Evolutionary conservation across 2,888 invertebrate genomes (phyloP).

Genomic region (Entomobrya multifasciata): DNA sequence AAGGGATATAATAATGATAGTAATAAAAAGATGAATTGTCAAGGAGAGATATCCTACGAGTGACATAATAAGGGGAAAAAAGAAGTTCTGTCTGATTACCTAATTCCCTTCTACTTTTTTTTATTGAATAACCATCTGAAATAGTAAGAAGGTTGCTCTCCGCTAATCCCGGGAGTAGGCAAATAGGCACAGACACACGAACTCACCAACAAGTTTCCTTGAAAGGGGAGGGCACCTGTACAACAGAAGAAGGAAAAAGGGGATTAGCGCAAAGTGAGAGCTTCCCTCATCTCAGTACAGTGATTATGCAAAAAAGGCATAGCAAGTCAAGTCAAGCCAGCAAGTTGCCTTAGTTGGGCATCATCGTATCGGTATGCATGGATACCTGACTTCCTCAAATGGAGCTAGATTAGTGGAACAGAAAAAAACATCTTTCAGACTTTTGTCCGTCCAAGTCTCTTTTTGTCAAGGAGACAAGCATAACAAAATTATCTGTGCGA

Average conservation of each 20-base stretch:
- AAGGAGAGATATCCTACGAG: background rate
- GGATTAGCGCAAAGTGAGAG: constrained; percentile 17
- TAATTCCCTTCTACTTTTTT: background rate
- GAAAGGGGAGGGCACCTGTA: too few relatives aligned
- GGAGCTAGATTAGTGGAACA: background rate
- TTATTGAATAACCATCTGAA: background rate
- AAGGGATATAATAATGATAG: background rate
- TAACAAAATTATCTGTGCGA: background rate
- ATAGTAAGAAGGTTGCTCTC: background rate
- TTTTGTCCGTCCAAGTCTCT: too few relatives aligned
- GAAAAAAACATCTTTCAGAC: too few relatives aligned
- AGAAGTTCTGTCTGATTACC: background rate
- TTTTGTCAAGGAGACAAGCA: background rate
- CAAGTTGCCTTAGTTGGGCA: too few relatives aligned
- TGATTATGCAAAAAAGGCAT: too few relatives aligned
- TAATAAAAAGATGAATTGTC: background rate
- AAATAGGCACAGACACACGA: background rate
- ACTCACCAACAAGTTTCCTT: background rate
- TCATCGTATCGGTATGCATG: too few relatives aligned
- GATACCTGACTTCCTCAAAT: background rate
- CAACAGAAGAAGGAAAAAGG: background rate
- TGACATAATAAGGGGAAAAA: background rate
- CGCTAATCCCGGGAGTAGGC: background rate
- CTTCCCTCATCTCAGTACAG: too few relatives aligned
- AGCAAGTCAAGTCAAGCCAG: too few relatives aligned